Evolutionary conservation across 2,888 invertebrate species (phyloP).

Genomic region (Serripes groenlandicus): DNA sequence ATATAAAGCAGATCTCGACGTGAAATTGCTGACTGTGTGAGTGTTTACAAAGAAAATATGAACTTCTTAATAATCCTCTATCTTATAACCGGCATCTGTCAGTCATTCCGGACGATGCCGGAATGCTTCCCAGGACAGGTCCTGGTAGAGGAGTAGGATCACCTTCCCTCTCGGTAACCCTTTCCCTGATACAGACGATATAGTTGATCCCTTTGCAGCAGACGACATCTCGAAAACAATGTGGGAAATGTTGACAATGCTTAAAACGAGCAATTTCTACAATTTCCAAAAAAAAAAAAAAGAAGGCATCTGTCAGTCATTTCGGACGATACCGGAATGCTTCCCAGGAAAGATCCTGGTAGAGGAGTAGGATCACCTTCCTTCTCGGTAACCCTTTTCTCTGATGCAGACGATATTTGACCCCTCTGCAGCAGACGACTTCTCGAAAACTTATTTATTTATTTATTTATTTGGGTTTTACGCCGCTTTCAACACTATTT

Average conservation of each 20-base stretch:
- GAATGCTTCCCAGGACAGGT: background rate
- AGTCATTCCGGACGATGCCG: constrained; percentile 33
- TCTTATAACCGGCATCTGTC: constrained; percentile 40
- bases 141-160: too few species aligned
- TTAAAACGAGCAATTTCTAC: background rate
- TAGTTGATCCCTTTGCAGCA: background rate
- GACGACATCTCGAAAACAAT: background rate
- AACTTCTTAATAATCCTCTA: constrained; percentile 34
- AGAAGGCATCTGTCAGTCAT: constrained; percentile 54
- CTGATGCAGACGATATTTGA: background rate
- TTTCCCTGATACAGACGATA: background rate
- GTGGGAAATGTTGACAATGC: background rate
- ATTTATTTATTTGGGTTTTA: too few species aligned
- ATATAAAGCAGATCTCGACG: constrained; percentile 47
- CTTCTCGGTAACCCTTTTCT: background rate
- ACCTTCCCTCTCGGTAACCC: background rate
- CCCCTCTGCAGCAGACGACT: background rate
- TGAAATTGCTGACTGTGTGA: constrained; percentile 36
- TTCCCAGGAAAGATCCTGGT: background rate
- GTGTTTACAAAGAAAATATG: constrained; percentile 62
- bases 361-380: too few species aligned
- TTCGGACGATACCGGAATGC: constrained; percentile 9
- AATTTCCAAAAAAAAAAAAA: too few species aligned
- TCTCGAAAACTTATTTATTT: too few species aligned
- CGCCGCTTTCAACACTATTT: too few species aligned